These are phyloP conservation scores for Macaca mulatta DNA, from an alignment of 2,113 vertebrate species.

Conservation along the genomic window DNA sequence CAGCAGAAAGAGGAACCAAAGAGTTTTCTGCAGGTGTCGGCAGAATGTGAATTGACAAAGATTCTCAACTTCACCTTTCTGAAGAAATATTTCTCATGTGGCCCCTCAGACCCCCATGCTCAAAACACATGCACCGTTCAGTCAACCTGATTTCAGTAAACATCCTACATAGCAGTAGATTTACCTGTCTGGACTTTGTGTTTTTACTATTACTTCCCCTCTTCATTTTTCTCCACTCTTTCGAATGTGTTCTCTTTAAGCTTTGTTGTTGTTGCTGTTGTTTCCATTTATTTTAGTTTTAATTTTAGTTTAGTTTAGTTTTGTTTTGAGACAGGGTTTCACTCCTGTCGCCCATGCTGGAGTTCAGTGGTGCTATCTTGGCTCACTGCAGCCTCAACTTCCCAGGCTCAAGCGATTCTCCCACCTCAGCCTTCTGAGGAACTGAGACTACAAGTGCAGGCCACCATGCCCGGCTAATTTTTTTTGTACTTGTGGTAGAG, in stretches of 20 bases:
- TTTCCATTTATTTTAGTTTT: not conserved
- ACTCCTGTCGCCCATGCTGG: too few species aligned
- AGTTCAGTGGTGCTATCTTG: too few species aligned
- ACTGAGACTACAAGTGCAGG: too few species aligned
- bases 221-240: not conserved
- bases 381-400: too few species aligned
- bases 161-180: fast-evolving
- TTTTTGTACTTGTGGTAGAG: too few species aligned
- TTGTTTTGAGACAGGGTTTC: too few species aligned
- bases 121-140: fast-evolving
- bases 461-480: too few species aligned
- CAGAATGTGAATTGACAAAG: fast-evolving
- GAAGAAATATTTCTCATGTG: not conserved
- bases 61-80: not conserved
- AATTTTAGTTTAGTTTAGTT: too few species aligned
- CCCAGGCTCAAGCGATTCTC: too few species aligned
- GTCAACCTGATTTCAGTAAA: not conserved
- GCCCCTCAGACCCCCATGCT: not conserved
- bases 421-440: too few species aligned
- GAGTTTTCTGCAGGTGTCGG: not conserved
- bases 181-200: fast-evolving
- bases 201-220: not conserved
- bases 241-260: not conserved
- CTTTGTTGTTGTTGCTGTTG: not conserved
- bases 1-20: not conserved